phyloP scores from a whole-genome alignment of 2,888 invertebrate species.

The Tenthredo notha region DNA sequence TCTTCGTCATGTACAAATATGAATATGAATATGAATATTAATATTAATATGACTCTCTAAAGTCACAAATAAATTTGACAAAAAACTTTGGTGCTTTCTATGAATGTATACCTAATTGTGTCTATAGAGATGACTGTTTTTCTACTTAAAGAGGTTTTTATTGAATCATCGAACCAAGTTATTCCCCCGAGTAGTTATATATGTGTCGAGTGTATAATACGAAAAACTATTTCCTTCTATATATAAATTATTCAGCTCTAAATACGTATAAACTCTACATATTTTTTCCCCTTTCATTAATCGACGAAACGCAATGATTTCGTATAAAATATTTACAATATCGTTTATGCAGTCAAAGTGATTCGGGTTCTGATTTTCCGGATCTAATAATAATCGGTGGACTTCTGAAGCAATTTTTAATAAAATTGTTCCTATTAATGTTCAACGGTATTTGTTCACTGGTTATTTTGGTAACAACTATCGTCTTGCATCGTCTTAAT shows the following conservation, averaged over 20 bases:
- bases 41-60: too few relatives aligned
- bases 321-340: background rate
- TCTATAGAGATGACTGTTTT: background rate
- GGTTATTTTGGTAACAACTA: background rate
- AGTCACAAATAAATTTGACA: too few relatives aligned
- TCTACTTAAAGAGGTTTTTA: background rate
- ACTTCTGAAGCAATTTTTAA: conserved; percentile 28
- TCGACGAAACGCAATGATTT: background rate
- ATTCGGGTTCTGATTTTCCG: background rate
- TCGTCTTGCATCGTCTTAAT: background rate
- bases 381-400: background rate
- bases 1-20: too few relatives aligned
- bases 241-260: background rate
- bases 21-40: too few relatives aligned
- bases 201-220: background rate
- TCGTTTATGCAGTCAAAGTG: too few relatives aligned
- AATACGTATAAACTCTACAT: background rate
- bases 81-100: background rate
- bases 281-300: background rate
- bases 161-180: background rate
- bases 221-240: background rate
- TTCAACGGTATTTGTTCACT: background rate
- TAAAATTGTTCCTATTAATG: background rate
- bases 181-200: conserved; percentile 6
- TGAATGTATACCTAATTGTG: too few relatives aligned